Conservation (phyloP, 2,888 invertebrate species). For the Phalangium opilio region DNA sequence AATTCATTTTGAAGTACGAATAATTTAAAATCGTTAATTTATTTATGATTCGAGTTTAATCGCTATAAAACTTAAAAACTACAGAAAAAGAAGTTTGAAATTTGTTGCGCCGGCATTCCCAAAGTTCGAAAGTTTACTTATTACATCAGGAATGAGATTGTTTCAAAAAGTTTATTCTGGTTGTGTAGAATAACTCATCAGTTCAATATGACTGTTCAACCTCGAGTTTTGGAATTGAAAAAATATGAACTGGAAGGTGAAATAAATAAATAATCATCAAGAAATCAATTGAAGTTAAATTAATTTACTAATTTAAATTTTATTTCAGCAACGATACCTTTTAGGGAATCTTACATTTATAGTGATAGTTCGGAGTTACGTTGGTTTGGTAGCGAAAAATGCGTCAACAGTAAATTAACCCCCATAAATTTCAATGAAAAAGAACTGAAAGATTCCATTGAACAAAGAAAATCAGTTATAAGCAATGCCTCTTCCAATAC, state of each 20-base stretch:
- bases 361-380: conserved; percentile 28
- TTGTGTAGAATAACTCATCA: conserved; percentile 82
- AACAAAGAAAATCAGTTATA: conserved; percentile 75
- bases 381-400: conserved; percentile 24
- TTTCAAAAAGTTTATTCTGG: conserved; percentile 74
- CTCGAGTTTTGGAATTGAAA: conserved; percentile 63
- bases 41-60: conserved; percentile 7
- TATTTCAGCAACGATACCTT: conserved; percentile 42
- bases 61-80: conserved; percentile 17
- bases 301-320: background rate
- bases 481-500: conserved; percentile 92
- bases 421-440: no score
- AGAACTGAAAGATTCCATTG: conserved; percentile 31
- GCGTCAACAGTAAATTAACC: conserved; percentile 12
- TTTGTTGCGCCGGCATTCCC: conserved; percentile 62
- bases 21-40: conserved; percentile 5
- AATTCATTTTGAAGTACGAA: conserved; percentile 62
- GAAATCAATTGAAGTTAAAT: background rate
- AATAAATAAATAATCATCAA: background rate
- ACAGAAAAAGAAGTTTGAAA: conserved; percentile 86
- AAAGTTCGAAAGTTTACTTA: conserved; percentile 49
- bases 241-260: conserved; percentile 64
- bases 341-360: conserved; percentile 56
- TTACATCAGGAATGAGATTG: conserved; percentile 81
- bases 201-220: conserved; percentile 76